Base-by-base conservation (phyloP, 2,888 invertebrate species). In the Neoaliturus tenellus region DNA sequence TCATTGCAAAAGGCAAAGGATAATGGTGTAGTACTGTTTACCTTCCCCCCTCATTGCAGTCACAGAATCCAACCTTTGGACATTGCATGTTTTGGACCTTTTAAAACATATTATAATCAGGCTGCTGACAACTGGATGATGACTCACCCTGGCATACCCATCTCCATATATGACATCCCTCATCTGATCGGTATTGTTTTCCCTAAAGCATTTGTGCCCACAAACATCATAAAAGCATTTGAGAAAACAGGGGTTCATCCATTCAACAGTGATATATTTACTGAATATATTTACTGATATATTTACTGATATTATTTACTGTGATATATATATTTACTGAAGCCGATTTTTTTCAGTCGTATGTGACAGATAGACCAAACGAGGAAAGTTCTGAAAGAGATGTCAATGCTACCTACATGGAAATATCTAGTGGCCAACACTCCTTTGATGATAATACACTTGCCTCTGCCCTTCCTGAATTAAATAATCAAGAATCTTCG, bases 61-160 rank as follows among this genome's bases (percentile, higher is more conserved):
- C 44, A 83, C 78, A 83, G 55, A 41, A 33, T 82, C 3, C 82
- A 82, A 35, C 82, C 82, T 20, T 51, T 82, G 0, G 75, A 82
- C 33, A 14, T 51, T 25, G 55, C 55, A n/a, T 51, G 73, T 4
- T 75, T 23, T 75, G 82, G 82, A 17, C 82, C 75, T 31, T 75
- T 73, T 14, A 82, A 82, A 33, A n/a, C 25, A 3, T 82, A 51
- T 20, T 82, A 44, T 28, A 82, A 51, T 35, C n/a, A 17, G 17
- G 62, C 81, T 62, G 20, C 23, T 17, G 41, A 81, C 20, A 23
- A 8, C 5, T 81, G 81, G 81, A 28, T 81, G 55, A 10, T 62
- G 23, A n/a, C 14, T 6, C 4, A 81, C 62, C 81, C 81, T 12
- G 81, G 81, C 3, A 51, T 17, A 33, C 58, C 81, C 25, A 81